Evolutionary conservation across 2,888 invertebrate genomes (phyloP), one percentile per base, ranked within the genome.

Genomic region (Epistrophe grossulariae): DNA sequence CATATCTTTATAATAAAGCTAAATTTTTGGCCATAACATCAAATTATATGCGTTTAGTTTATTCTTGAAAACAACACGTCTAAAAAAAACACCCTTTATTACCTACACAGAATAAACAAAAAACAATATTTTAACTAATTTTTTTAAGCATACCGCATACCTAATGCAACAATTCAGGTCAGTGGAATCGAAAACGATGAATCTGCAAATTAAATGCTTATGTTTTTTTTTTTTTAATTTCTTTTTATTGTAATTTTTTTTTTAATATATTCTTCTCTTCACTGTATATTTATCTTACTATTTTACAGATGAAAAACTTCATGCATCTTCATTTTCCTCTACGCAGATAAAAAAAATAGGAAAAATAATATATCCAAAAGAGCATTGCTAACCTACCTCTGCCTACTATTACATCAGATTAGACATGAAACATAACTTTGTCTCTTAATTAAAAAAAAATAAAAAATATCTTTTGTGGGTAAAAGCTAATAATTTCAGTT

Each of bases 321-420:
- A 45, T n/a, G 45, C n/a, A 43, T 43, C 52, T 28, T 55, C 15
- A 55, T 15, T 55, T 55, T 55, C 31, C n/a, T 55, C 5, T 6
- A 31, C 31, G 31, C 4, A 31, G 31, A 55, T 0, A 28, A 15
- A 28, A 0, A 28, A 55, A 55, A 17, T 9, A 28, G 24, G 7
- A 28, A 55, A 55, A 15, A 1, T 8, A 15, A 28, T n/a, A n/a
- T n/a, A 28, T 68, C 66, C 57, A 59, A 35, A 35, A 17, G 15
- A 17, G n/a, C 11, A 59, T 17, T 59, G 11, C 59, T 59, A 59
- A 59, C 59, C 59, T 59, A 35, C 35, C 59, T 24, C 24, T 59
- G 3, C 4, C n/a, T 35, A 55, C n/a, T 35, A 55, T 59, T 59
- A 35, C 59, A 59, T 59, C 35, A 59, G 5, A 35, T 31, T n/a